phyloP scores from a whole-genome alignment of 2,797 vertebrate genomes.

The Remorina albescens region DNA sequence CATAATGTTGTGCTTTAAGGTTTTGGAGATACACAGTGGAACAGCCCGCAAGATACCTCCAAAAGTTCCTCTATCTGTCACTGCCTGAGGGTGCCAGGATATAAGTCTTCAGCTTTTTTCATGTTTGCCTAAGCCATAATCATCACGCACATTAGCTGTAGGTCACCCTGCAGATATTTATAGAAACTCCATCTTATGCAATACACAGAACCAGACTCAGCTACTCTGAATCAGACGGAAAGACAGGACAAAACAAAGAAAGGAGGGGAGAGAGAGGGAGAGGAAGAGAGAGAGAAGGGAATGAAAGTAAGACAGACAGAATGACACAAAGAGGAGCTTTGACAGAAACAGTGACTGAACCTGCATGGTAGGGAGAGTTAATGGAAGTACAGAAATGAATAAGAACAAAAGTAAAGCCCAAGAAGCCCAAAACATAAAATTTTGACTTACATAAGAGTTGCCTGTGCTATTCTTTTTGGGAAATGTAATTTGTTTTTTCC shows the following conservation, averaged over 20 bases:
- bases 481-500: background rate
- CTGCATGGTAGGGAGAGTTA: constrained; percentile 25
- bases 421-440: background rate
- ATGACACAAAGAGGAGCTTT: constrained; percentile 24
- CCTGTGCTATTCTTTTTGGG: background rate
- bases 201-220: constrained; percentile 70
- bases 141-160: constrained; percentile 67
- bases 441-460: background rate
- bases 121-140: constrained; percentile 66
- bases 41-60: constrained; percentile 28
- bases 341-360: constrained; percentile 44
- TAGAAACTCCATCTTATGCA: constrained; percentile 76
- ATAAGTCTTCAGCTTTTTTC: constrained; percentile 41
- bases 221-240: constrained; percentile 65
- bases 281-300: background rate
- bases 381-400: constrained; percentile 16
- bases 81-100: constrained; percentile 27
- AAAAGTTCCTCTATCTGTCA: constrained; percentile 37
- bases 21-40: constrained; percentile 5
- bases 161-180: constrained; percentile 76
- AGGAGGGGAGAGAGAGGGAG: background rate
- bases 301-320: constrained; percentile 29
- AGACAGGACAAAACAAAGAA: constrained; percentile 41
- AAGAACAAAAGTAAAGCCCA: background rate
- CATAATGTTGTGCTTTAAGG: background rate